These are phyloP conservation scores for Proterorhinus semilunaris DNA, from an alignment of 2,113 vertebrate species.

Conservation along the genomic window DNA sequence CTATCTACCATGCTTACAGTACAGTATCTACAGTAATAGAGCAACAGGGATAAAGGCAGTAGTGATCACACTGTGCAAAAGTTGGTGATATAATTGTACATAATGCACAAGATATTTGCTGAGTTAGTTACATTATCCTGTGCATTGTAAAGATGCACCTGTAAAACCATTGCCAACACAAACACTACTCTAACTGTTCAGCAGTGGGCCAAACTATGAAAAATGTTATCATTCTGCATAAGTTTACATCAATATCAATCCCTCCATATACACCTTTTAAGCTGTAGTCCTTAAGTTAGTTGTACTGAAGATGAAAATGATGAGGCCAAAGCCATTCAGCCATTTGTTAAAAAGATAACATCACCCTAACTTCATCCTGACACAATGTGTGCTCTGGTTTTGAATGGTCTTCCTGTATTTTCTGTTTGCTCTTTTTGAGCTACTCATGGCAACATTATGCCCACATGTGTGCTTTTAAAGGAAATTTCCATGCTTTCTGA, in stretches of 20 bases:
- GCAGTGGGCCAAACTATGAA: slow-evolving; percentile 1
- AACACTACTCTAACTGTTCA: not conserved
- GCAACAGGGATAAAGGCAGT: no score
- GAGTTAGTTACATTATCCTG: not conserved
- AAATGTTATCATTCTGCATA: slow-evolving; percentile 2
- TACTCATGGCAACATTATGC: not conserved
- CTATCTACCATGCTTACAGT: no score
- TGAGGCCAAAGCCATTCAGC: slow-evolving; percentile 83
- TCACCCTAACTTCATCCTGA: slow-evolving; percentile 81
- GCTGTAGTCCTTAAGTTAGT: not conserved
- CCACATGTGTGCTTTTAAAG: not conserved
- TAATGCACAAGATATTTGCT: not conserved
- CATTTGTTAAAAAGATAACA: slow-evolving; percentile 94
- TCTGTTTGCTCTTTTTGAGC: slow-evolving; percentile 19
- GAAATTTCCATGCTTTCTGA: slow-evolving; percentile 6
- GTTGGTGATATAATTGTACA: not conserved
- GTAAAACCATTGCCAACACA: not conserved
- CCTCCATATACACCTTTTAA: not conserved
- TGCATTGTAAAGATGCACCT: not conserved
- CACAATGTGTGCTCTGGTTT: slow-evolving; percentile 77
- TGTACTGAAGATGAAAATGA: slow-evolving; percentile 6
- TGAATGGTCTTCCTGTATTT: slow-evolving; percentile 20
- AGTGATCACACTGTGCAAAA: no score
- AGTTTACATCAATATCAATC: slow-evolving; percentile 2
- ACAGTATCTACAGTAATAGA: no score